Evolutionary conservation across 1,140 invertebrate species (phyloP), one percentile per base, ranked within the genome.

Genomic region (Drosophila ananassae): DNA sequence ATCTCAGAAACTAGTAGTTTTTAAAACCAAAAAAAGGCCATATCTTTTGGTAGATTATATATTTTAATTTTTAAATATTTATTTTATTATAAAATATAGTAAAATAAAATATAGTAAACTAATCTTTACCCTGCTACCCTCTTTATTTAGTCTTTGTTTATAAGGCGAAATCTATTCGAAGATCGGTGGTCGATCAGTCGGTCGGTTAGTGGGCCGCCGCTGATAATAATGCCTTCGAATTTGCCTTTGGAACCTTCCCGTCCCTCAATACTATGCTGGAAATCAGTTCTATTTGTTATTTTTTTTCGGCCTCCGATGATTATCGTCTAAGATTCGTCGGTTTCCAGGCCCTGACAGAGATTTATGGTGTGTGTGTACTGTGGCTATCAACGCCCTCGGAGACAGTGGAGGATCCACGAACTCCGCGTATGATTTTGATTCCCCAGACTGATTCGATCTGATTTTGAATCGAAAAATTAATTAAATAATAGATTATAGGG

Each of bases 321-420:
- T 63, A 63, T 74, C 72, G 32, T 48, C 56, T 69, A 10, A 50
- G 21, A 39, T 44, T 6, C 41, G 41, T 2, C 41, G 41, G 41
- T 69, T 69, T 69, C 41, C 50, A 55, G 63, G 52, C 67, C 37
- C 61, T 75, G 83, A 85, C 82, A 85, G 80, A 85, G 82, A 85
- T 87, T 89, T 87, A 87, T 87, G 71, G 67, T 54, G 55, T 58
- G 62, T 28, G 24, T 54, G 13, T n/a, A n/a, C 13, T 7, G 13
- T 44, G 2, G 52, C 71, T 73, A 74, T 74, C 71, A 66, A 56
- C 28, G 44, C 46, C 34, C 66, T 51, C 39, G 52, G 47, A 48
- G 64, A 59, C 60, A 59, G 57, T 32, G 50, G 30, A 63, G 39
- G 39, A 41, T 41, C 39, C 8, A 34, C 32, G 34, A 2, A 4